These are phyloP conservation scores for Heliconius eleuchia DNA, from an alignment of 1,140 invertebrate genomes.

Conservation along the genomic window DNA sequence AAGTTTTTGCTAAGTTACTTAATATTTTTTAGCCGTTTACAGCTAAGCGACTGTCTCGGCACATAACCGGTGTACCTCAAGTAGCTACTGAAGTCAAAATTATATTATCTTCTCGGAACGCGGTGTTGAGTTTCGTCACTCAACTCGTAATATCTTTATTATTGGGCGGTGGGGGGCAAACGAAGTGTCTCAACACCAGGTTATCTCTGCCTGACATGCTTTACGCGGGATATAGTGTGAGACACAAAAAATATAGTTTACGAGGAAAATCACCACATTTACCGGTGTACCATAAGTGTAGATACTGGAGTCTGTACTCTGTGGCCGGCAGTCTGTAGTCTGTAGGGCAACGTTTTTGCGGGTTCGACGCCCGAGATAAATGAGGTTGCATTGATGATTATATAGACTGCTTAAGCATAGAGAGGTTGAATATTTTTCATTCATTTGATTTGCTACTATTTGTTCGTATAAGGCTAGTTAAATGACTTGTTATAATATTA, in stretches of 20 bases:
- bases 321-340: conserved; percentile 24
- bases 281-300: background rate
- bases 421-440: background rate
- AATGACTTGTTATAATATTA: too few relatives aligned
- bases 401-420: conserved; percentile 21
- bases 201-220: too few relatives aligned
- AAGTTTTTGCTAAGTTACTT: background rate
- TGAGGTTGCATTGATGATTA: conserved; percentile 37
- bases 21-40: background rate
- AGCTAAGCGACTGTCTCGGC: background rate
- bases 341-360: conserved; percentile 35
- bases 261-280: too few relatives aligned
- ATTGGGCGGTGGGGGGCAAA: too few relatives aligned
- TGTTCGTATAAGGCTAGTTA: too few relatives aligned
- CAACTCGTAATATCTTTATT: too few relatives aligned
- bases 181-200: too few relatives aligned
- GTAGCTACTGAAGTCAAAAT: background rate
- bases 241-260: too few relatives aligned
- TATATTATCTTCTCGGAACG: too few relatives aligned
- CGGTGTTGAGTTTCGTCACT: too few relatives aligned
- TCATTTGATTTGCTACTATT: too few relatives aligned
- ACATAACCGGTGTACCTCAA: background rate
- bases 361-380: conserved; percentile 41
- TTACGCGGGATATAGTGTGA: too few relatives aligned
- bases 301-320: background rate